Evolutionary conservation across 2,113 vertebrate genomes (phyloP).

Genomic region (Ailuropoda melanoleuca): DNA sequence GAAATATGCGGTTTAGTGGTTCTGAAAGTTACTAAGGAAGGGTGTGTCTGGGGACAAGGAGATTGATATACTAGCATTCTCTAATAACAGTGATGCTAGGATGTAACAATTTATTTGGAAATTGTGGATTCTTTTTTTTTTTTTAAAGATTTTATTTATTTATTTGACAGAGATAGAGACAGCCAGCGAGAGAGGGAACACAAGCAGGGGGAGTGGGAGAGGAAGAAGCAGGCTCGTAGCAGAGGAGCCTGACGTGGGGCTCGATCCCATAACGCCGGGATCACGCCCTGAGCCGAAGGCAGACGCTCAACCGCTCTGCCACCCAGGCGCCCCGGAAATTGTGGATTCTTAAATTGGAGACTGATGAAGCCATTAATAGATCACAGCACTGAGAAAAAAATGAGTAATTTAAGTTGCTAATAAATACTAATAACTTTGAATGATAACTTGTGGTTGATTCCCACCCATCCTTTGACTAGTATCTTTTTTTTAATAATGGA

Average conservation of each 20-base stretch:
- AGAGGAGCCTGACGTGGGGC: no score
- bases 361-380: background rate
- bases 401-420: background rate
- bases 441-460: background rate
- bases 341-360: background rate
- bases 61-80: background rate
- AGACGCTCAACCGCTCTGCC: no score
- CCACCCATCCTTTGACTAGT: background rate
- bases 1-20: background rate
- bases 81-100: background rate
- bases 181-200: no score
- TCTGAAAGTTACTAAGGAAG: background rate
- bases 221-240: no score
- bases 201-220: no score
- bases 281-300: no score
- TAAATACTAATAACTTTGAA: slow-evolving; percentile 11
- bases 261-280: no score
- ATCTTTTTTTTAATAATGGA: background rate
- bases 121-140: slow-evolving; percentile 2
- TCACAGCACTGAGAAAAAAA: background rate
- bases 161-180: no score
- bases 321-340: no score
- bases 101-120: background rate
- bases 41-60: background rate
- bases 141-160: no score